phyloP scores from a whole-genome alignment of 2,113 vertebrate genomes.

The Mobula birostris region DNA sequence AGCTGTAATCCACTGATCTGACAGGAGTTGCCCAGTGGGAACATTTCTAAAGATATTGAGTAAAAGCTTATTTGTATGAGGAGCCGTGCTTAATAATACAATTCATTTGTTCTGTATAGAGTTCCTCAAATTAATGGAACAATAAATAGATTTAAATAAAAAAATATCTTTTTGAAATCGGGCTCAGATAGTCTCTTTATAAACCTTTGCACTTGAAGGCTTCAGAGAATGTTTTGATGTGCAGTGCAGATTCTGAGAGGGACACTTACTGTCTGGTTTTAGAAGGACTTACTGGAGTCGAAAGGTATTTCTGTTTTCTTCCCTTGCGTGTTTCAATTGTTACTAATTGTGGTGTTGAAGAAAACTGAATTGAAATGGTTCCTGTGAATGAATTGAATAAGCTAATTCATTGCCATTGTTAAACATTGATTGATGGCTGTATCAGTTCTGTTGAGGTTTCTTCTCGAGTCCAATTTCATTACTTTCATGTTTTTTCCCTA shows the following conservation, averaged over 20 bases:
- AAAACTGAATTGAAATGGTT: neutral
- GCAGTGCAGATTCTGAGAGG: neutral
- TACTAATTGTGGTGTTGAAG: neutral
- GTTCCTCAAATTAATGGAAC: conserved; percentile 33
- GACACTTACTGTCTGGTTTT: neutral
- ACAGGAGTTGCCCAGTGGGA: conserved; percentile 33
- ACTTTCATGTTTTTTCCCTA: neutral
- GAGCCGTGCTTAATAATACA: conserved; percentile 19
- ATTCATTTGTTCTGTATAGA: conserved; percentile 18
- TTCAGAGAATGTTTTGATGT: neutral
- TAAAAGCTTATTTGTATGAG: conserved; percentile 23
- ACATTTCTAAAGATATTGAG: conserved; percentile 36
- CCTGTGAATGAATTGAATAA: neutral
- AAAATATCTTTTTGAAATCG: neutral
- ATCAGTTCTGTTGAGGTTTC: neutral
- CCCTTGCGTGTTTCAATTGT: neutral
- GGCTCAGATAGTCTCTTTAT: neutral
- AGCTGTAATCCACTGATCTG: conserved; percentile 34
- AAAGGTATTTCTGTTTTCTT: neutral
- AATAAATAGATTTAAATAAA: conserved; percentile 30
- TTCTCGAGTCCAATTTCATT: neutral
- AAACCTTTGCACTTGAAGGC: neutral
- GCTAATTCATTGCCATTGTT: neutral
- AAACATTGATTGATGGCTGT: neutral
- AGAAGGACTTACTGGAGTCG: neutral